Base-by-base conservation (phyloP, 2,797 vertebrate genomes). In the Sebastes matsubarae region DNA sequence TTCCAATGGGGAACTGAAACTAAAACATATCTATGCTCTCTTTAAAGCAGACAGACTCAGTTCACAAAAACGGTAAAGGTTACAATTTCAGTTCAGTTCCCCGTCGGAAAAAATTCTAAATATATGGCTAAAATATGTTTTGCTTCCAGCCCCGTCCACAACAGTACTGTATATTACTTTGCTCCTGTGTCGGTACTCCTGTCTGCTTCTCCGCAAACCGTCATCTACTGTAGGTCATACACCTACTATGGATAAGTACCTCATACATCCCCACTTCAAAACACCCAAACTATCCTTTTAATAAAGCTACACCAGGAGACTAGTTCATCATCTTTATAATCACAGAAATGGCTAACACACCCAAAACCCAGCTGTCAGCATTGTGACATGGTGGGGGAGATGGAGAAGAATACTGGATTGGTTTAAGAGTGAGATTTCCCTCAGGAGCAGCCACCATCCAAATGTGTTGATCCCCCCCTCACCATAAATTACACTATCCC, bases 401-500 rank as follows among this genome's bases (percentile, higher is more conserved):
- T 63, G 77, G 73, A 86, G 69, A 91, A 89, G 87, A 94, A 92
- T 82, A 84, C 76, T 77, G 85, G 89, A 89, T 92, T 89, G 90
- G 89, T 94, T 89, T 89, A 88, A 90, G 92, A 92, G 85, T 79
- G 88, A 94, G 94, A 94, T 96, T 95, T 95, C 94, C 94, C 94
- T 82, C 74, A 88, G 95, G 94, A 92, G 87, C 88, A 89, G 92
- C 89, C 92, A 91, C 88, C 92, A 88, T 91, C 92, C 85, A 89
- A 94, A 94, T 92, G 91, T 93, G 94, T 93, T 93, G 91, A 93
- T 82, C 90, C 89, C 83, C 60, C 78, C 66, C 57, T 59, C 77
- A 82, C 92, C 93, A 94, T 95, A 95, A 95, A 95, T 95, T 93
- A 95, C 93, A 90, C 92, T 89, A 93, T 91, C 91, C 93, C 86